Evolutionary conservation across 2,797 vertebrate genomes (phyloP).

Genomic region (Brachyalestes nurse): DNA sequence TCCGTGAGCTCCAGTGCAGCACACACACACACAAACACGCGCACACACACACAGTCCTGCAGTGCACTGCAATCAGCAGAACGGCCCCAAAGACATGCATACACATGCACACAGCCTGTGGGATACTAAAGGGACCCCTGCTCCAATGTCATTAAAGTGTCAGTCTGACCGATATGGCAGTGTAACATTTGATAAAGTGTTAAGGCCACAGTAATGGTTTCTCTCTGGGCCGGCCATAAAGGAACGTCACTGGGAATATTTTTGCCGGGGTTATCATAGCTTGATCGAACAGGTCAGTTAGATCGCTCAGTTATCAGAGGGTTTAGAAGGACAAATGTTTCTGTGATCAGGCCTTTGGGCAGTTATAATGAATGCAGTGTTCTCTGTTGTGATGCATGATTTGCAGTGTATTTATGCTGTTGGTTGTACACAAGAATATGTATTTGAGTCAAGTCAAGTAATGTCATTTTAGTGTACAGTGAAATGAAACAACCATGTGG

Average conservation of each 20-base stretch:
- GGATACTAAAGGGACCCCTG: constrained; percentile 21
- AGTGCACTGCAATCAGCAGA: constrained; percentile 36
- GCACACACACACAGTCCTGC: constrained; percentile 25
- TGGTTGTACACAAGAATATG: neutral
- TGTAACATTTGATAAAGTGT: constrained; percentile 57
- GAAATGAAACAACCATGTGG: too few relatives aligned
- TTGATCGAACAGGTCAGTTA: neutral
- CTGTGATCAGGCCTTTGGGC: neutral
- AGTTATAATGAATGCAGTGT: neutral
- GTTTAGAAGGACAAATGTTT: neutral
- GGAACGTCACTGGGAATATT: neutral
- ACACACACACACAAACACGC: constrained; percentile 15
- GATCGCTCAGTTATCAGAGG: neutral
- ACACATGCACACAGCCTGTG: constrained; percentile 51
- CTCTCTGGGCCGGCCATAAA: neutral
- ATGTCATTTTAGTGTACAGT: too few relatives aligned
- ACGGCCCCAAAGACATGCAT: neutral
- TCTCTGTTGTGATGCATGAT: neutral
- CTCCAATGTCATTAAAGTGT: constrained; percentile 64
- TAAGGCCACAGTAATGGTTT: neutral
- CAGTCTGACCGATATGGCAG: constrained; percentile 70
- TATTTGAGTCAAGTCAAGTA: too few relatives aligned
- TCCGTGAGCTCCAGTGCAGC: constrained; percentile 22
- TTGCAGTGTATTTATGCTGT: neutral
- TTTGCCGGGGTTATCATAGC: neutral